Percentiles rank a stretch among this genome's conserved stretches.
Evolutionary conservation across 2,797 vertebrate genomes (phyloP).

Genomic region (Peromyscus nudipes): DNA sequence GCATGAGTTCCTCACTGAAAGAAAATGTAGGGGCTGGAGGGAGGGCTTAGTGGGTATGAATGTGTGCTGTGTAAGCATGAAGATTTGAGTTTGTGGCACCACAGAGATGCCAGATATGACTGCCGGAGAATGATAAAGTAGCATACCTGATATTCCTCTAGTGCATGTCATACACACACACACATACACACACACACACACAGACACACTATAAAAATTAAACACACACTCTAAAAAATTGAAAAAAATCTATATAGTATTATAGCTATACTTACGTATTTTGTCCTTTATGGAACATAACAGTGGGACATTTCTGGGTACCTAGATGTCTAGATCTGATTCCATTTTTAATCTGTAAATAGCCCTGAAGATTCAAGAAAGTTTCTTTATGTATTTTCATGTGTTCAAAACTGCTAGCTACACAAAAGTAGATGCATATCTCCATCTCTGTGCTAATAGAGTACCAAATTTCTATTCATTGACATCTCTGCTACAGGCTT

Average conservation of each 20-base stretch:
- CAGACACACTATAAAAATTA: too few relatives aligned
- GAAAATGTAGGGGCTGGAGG: background rate
- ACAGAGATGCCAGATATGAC: background rate
- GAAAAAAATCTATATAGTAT: background rate
- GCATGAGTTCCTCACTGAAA: background rate
- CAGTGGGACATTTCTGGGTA: too few relatives aligned
- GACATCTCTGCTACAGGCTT: constrained; percentile 34
- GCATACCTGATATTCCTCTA: too few relatives aligned
- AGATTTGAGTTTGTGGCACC: background rate
- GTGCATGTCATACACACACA: background rate
- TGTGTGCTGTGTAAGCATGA: background rate
- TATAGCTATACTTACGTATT: background rate
- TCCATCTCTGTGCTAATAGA: constrained; percentile 17
- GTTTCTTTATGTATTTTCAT: background rate
- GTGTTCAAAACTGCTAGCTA: constrained; percentile 6
- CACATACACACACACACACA: too few relatives aligned
- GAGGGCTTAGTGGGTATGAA: background rate
- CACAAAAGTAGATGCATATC: background rate
- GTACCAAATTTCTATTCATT: constrained; percentile 39
- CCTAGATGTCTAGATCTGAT: too few relatives aligned
- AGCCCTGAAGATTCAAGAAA: background rate
- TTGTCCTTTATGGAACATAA: background rate
- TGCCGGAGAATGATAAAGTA: background rate
- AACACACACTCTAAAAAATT: too few relatives aligned
- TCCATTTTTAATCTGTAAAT: background rate